Evolutionary conservation across 1,140 invertebrate species (phyloP), one percentile per base, ranked within the genome.

Genomic region (Aphidius gifuensis): DNA sequence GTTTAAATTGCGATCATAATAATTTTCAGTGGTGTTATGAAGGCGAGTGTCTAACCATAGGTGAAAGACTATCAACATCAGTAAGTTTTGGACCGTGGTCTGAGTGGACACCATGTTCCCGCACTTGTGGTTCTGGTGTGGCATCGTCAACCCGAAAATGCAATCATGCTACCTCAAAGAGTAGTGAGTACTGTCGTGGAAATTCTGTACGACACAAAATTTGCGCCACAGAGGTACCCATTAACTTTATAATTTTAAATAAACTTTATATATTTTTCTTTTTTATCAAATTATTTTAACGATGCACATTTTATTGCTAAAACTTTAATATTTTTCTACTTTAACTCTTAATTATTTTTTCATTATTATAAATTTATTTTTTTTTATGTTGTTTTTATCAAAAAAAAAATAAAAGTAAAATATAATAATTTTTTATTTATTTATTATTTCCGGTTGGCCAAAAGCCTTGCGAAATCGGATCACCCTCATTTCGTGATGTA

Each of bases 81-180:
- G 79, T 86, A 49, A 49, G 16, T 63, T 87, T 86, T 86, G 80
- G 83, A 5, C 61, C 73, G 32, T 84, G 83, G 85, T 77, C 78
- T 9, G 65, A 74, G 2, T 88, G 85, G 85, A 81, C 80, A 9
- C 68, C 72, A 6, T 88, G 86, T 68, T 83, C 83, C 3, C 71
- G 85, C 32, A 82, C 80, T 9, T 87, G 86, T 71, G 86, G 85
- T 9, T 85, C 82, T 32, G 86, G 86, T 2, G 81, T 87, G 71
- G 76, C n/a, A 66, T 66, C 9, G 70, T 75, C 32, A 61, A 65
- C 38, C 47, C 68, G 81, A 43, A 69, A 71, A 39, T 83, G 80
- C 63, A 72, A 80, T 65, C 71, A 74, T 60, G 8, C 80, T 80
- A 5, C 16, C 0, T 78, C 78, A 5, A 76, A 84, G 68, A 85